Conservation (phyloP, 2,888 invertebrate species). For the Sinotaia quadrata region DNA sequence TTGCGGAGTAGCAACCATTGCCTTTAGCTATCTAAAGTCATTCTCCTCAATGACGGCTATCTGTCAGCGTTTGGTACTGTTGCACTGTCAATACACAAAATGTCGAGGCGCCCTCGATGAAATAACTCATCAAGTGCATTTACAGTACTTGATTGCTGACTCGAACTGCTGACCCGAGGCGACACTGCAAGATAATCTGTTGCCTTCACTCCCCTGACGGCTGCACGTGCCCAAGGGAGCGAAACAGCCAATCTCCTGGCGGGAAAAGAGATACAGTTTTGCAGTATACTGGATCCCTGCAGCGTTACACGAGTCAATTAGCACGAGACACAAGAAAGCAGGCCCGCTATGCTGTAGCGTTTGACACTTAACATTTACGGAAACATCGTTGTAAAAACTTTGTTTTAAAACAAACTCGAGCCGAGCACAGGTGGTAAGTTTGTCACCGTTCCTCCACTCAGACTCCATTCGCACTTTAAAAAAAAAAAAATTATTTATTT, state of each 20-base stretch:
- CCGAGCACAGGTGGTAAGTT: conserved; percentile 26
- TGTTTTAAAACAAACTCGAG: conserved; percentile 31
- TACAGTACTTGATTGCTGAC: too few relatives aligned
- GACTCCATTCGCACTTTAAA: too few relatives aligned
- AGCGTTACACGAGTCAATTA: conserved; percentile 26
- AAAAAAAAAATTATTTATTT: too few relatives aligned
- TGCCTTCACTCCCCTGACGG: background rate
- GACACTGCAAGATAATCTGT: background rate
- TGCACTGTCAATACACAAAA: too few relatives aligned
- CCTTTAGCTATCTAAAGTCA: too few relatives aligned
- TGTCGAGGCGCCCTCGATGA: too few relatives aligned
- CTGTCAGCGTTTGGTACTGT: too few relatives aligned
- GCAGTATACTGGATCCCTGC: conserved; percentile 22
- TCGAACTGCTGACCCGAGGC: too few relatives aligned
- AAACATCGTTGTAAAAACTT: conserved; percentile 28
- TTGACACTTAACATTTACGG: conserved; percentile 30
- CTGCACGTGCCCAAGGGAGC: conserved; percentile 20
- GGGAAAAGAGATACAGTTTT: conserved; percentile 10
- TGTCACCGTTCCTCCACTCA: background rate
- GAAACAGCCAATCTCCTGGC: conserved; percentile 19
- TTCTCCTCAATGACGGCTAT: too few relatives aligned
- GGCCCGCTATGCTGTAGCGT: conserved; percentile 1
- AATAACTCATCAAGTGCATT: too few relatives aligned
- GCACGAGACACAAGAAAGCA: conserved; percentile 10
- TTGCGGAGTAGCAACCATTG: too few relatives aligned